phyloP scores from a whole-genome alignment of 2,113 vertebrate genomes.

The Xenotilapia flavipinnis region DNA sequence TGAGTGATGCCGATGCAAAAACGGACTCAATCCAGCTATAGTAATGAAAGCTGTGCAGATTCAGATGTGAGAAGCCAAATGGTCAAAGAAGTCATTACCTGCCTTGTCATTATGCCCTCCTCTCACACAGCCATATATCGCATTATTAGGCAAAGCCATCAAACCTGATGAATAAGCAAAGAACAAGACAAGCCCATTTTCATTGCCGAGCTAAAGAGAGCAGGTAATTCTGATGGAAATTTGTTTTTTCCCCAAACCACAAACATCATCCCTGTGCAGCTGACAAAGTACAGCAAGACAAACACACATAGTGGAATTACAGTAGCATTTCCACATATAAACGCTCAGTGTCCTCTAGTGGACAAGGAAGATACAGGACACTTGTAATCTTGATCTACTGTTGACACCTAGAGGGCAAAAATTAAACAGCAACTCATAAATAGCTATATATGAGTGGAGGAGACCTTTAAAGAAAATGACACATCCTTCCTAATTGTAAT shows the following conservation, averaged over 20 bases:
- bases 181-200: constrained; percentile 18
- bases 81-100: constrained; percentile 60
- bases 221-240: constrained; percentile 21
- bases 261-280: background rate
- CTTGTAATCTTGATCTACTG: background rate
- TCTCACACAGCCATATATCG: background rate
- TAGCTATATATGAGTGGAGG: background rate
- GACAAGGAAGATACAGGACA: background rate
- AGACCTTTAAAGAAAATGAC: background rate
- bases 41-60: constrained; percentile 50
- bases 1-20: constrained; percentile 53
- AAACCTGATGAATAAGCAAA: constrained; percentile 46
- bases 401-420: constrained; percentile 38
- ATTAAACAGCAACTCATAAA: background rate
- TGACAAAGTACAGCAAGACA: background rate
- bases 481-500: background rate
- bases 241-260: background rate
- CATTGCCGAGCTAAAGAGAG: constrained; percentile 6
- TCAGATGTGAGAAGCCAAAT: constrained; percentile 48
- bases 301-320: background rate
- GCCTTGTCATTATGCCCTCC: constrained; percentile 41
- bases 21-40: constrained; percentile 36
- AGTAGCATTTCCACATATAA: background rate
- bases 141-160: constrained; percentile 52
- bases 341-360: constrained; percentile 36